These are phyloP conservation scores for Xenus cinereus DNA, from an alignment of 2,113 vertebrate species.

Conservation along the genomic window DNA sequence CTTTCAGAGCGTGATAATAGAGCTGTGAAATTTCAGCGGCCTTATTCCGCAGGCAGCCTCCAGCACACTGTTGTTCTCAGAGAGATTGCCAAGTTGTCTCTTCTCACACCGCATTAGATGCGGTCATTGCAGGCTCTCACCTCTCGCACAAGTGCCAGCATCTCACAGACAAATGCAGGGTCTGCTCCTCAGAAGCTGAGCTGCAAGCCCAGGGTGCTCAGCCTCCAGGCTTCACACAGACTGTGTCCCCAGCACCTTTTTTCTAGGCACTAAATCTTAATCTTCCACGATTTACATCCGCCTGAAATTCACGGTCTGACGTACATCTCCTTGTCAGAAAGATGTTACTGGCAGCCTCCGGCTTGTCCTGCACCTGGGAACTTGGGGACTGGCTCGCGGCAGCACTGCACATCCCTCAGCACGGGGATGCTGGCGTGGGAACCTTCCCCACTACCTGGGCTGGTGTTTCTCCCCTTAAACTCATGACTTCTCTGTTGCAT, in stretches of 20 bases:
- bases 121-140: background rate
- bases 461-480: background rate
- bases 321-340: background rate
- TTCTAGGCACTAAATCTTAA: background rate
- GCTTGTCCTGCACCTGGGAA: fast-evolving
- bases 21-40: constrained; percentile 30
- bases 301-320: background rate
- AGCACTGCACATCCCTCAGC: background rate
- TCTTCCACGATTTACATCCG: background rate
- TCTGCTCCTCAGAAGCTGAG: background rate
- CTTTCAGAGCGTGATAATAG: constrained; percentile 6
- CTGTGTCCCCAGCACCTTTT: background rate
- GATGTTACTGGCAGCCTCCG: background rate
- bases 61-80: background rate
- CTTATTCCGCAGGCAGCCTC: background rate
- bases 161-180: background rate
- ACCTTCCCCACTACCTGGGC: background rate
- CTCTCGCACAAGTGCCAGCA: background rate
- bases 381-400: background rate
- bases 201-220: background rate
- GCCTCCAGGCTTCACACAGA: background rate
- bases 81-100: background rate
- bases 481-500: background rate
- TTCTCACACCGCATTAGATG: background rate
- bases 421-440: background rate